Evolutionary conservation across 2,797 vertebrate genomes (phyloP).

Genomic region (Platalea minor): DNA sequence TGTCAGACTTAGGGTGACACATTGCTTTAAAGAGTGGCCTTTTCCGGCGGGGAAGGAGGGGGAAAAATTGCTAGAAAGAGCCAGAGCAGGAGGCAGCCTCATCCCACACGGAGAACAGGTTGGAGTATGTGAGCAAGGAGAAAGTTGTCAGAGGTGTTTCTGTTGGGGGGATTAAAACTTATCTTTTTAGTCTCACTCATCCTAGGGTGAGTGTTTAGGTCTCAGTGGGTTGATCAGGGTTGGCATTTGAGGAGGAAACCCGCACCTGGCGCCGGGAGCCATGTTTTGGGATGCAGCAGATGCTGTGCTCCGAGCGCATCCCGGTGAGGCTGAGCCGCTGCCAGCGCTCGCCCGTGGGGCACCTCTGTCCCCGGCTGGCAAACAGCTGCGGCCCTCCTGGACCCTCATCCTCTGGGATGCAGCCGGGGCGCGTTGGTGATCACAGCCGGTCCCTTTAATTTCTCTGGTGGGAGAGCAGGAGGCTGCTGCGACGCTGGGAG

Average conservation of each 20-base stretch:
- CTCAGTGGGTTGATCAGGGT: neutral
- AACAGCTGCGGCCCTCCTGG: neutral
- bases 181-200: neutral
- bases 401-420: neutral
- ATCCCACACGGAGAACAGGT: neutral
- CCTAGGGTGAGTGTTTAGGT: neutral
- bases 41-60: neutral
- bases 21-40: neutral
- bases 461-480: neutral
- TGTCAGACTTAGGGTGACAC: neutral
- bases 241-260: neutral
- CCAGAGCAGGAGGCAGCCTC: neutral
- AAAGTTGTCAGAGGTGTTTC: neutral
- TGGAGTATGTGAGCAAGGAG: neutral
- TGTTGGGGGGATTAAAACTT: neutral
- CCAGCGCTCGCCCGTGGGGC: accelerated
- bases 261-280: neutral
- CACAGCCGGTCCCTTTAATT: accelerated
- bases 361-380: neutral
- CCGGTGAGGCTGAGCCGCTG: neutral
- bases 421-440: accelerated
- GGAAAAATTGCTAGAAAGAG: neutral
- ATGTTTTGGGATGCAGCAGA: neutral
- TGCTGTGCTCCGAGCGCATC: accelerated
- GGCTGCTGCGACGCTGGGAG: neutral